These are phyloP conservation scores for Apodemia mormo DNA, from an alignment of 2,888 invertebrate species.

Conservation along the genomic window DNA sequence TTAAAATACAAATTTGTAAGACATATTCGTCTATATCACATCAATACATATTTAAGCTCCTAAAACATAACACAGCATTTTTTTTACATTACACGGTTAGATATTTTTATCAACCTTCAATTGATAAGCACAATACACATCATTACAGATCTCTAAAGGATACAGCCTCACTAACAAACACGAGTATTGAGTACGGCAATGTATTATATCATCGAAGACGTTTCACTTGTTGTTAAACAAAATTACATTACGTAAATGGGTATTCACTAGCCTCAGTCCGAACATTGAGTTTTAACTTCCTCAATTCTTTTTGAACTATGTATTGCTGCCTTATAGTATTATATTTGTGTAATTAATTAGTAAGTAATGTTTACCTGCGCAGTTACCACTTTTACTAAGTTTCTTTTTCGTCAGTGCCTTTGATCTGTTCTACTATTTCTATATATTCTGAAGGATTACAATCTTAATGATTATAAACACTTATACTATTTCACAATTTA, in stretches of 20 bases:
- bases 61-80: background rate
- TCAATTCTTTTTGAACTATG: constrained; percentile 41
- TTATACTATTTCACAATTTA: too few relatives aligned
- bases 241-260: constrained; percentile 66
- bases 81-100: background rate
- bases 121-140: constrained; percentile 10
- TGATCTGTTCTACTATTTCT: too few relatives aligned
- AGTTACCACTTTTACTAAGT: background rate
- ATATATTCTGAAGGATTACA: too few relatives aligned
- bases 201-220: constrained; percentile 66
- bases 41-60: background rate
- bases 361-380: background rate
- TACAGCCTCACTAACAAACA: constrained; percentile 23
- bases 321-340: background rate
- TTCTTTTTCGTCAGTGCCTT: background rate
- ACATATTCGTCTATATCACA: too few relatives aligned
- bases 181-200: constrained; percentile 34
- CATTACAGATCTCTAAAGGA: constrained; percentile 27
- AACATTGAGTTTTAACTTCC: constrained; percentile 55
- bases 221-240: constrained; percentile 77
- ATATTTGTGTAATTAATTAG: background rate
- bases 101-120: constrained; percentile 1
- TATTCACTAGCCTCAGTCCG: constrained; percentile 53
- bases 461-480: too few relatives aligned
- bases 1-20: too few relatives aligned